Conservation (phyloP, 2,113 vertebrate genomes). For the Cryptomyrus ogoouensis region DNA sequence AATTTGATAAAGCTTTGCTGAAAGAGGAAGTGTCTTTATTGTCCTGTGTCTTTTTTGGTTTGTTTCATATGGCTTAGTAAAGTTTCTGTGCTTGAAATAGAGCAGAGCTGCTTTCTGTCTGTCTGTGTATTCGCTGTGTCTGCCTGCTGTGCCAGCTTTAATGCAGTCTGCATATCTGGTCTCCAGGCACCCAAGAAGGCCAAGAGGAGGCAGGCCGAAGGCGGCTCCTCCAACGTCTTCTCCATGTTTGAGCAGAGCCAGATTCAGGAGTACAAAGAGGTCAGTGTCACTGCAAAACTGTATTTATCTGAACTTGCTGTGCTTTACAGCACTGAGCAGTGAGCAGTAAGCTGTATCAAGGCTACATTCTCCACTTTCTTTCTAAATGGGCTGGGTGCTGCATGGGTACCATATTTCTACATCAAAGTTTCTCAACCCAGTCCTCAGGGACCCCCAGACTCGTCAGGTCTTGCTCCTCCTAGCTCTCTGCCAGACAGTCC, state of each 20-base stretch:
- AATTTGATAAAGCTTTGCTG: neutral
- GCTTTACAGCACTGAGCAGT: neutral
- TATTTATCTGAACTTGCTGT: neutral
- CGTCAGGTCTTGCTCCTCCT: neutral
- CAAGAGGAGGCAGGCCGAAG: conserved; percentile 77
- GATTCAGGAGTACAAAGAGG: conserved; percentile 95
- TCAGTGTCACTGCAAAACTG: conserved; percentile 39
- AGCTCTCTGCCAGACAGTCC: neutral
- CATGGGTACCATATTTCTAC: neutral
- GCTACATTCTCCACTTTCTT: neutral
- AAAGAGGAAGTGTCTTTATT: neutral
- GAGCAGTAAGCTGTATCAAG: neutral
- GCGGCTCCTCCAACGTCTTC: conserved; percentile 85
- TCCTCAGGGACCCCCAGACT: neutral
- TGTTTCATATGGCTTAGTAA: conserved; percentile 15
- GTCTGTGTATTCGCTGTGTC: neutral
- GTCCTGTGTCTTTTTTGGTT: neutral
- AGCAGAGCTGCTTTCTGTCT: neutral
- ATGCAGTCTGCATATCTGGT: neutral
- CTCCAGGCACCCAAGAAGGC: conserved; percentile 85
- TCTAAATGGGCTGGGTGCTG: neutral
- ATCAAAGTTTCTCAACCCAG: neutral
- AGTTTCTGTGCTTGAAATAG: neutral
- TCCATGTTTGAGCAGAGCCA: conserved; percentile 95
- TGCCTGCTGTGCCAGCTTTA: conserved; percentile 2